These are phyloP conservation scores for Leptoteleia sp. DNA, from an alignment of 1,140 invertebrate genomes.

Conservation along the genomic window DNA sequence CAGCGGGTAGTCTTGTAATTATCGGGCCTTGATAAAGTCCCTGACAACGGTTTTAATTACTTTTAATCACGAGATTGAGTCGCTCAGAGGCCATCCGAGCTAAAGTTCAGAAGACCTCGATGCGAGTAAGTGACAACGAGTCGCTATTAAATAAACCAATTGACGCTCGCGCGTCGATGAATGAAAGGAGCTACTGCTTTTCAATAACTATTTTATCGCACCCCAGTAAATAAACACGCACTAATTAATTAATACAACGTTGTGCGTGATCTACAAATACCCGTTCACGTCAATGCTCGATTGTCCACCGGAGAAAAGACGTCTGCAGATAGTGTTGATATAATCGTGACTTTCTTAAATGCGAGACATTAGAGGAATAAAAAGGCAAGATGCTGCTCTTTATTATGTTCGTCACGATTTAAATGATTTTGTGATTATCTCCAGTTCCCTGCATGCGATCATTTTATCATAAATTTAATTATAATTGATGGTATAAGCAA, in stretches of 20 bases:
- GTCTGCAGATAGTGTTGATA: slow-evolving; percentile 10
- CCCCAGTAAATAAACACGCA: slow-evolving; percentile 59
- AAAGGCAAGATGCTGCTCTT: no score
- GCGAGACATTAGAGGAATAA: not conserved
- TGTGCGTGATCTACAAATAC: slow-evolving; percentile 17
- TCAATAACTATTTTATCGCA: slow-evolving; percentile 56
- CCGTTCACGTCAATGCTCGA: slow-evolving; percentile 19
- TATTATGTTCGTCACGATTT: no score
- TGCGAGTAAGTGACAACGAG: slow-evolving; percentile 39
- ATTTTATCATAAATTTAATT: no score
- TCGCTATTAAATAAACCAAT: slow-evolving; percentile 59
- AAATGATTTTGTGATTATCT: no score
- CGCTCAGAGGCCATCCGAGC: slow-evolving; percentile 53
- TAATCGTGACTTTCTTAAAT: slow-evolving; percentile 1
- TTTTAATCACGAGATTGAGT: slow-evolving; percentile 59
- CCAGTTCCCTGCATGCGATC: no score
- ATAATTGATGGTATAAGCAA: no score
- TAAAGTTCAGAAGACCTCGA: slow-evolving; percentile 63
- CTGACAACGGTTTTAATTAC: slow-evolving; percentile 48
- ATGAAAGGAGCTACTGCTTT: slow-evolving; percentile 47
- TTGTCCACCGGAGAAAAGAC: slow-evolving; percentile 8
- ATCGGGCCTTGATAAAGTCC: slow-evolving; percentile 52
- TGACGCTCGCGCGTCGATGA: slow-evolving; percentile 43
- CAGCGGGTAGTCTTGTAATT: slow-evolving; percentile 11
- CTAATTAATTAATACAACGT: slow-evolving; percentile 61